These are phyloP conservation scores for Tupaia tana DNA, from an alignment of 2,113 vertebrate species.

Conservation along the genomic window DNA sequence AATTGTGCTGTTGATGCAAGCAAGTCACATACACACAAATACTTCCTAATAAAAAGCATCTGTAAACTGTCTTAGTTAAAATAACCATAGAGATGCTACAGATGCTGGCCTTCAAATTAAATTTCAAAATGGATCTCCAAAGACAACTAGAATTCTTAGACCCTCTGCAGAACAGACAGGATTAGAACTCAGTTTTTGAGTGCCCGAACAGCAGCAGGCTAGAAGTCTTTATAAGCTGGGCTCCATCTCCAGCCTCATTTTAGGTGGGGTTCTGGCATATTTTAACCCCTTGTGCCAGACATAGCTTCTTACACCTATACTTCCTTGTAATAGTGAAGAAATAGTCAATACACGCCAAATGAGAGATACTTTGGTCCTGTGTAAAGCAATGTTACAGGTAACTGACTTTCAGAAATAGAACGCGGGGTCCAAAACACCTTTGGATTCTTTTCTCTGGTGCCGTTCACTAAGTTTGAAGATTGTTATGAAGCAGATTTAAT, in stretches of 20 bases:
- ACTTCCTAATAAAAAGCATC: conserved; percentile 68
- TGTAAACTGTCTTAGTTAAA: conserved; percentile 40
- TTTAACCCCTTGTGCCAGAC: background rate
- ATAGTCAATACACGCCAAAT: background rate
- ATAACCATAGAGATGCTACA: conserved; percentile 48
- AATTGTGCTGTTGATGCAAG: conserved; percentile 64
- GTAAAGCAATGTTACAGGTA: background rate
- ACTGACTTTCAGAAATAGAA: conserved; percentile 47
- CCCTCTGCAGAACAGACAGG: conserved; percentile 13
- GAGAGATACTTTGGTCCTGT: background rate
- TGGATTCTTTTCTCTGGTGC: conserved; percentile 45
- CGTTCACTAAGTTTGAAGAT: conserved; percentile 56
- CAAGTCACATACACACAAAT: background rate
- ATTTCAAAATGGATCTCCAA: conserved; percentile 54
- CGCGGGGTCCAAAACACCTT: conserved; percentile 13
- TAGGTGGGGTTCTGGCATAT: background rate
- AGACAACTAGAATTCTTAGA: conserved; percentile 53
- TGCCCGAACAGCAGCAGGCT: background rate
- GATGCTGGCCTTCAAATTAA: conserved; percentile 65
- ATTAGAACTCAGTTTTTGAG: background rate
- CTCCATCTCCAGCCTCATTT: background rate
- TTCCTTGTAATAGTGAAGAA: conserved; percentile 41
- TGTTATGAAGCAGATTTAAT: conserved; percentile 58
- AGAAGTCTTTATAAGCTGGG: background rate
- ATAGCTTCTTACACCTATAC: background rate